Base-by-base conservation (phyloP, 2,113 vertebrate species). In the Erpornis zantholeuca region DNA sequence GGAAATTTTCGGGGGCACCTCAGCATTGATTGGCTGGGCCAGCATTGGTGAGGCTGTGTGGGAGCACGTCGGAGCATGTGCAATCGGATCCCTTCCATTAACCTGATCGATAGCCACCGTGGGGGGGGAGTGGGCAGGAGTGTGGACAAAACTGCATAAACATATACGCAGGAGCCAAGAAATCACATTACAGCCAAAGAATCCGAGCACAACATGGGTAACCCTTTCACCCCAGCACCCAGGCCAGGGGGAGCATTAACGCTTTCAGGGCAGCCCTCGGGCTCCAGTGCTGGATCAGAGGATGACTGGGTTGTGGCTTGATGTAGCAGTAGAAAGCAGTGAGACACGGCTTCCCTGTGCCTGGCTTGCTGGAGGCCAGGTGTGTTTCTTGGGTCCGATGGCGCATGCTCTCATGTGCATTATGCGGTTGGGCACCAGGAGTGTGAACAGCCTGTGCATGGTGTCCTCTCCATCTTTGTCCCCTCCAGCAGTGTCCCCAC, bases 51-150 rank as follows among this genome's bases (percentile, higher is more conserved):
- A 98, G 98, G 98, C 98, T 98, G 98, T 95, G 92, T 98, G 97
- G 98, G 98, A 98, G 98, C 98, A 98, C 97, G 92, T 98, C 97
- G 98, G 98, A 99, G 98, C 98, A 98, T 98, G 98, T 98, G 98
- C 98, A 99, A 99, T 98, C 98, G 98, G 99, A 99, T 99, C 98
- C 98, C 98, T 98, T 99, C 99, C 99, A 99, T 99, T 99, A 99
- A 98, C 96, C 96, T 97, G 98, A 99, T 99, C 99, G 98, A 99
- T 99, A 99, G 98, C 92, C 98, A 94, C 96, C 2, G 42, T 27
- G 44, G 86, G 87, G 92, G 86, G 94, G 92, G 91, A 95, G 97
- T 96, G 98, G 97, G 98, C 76, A 91, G 97, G 97, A 99, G 98
- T 97, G 98, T 98, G 98, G 98, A 98, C 98, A 98, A 99, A 99